Evolutionary conservation across 2,113 vertebrate genomes (phyloP).

Genomic region (Chloropsis hardwickii): DNA sequence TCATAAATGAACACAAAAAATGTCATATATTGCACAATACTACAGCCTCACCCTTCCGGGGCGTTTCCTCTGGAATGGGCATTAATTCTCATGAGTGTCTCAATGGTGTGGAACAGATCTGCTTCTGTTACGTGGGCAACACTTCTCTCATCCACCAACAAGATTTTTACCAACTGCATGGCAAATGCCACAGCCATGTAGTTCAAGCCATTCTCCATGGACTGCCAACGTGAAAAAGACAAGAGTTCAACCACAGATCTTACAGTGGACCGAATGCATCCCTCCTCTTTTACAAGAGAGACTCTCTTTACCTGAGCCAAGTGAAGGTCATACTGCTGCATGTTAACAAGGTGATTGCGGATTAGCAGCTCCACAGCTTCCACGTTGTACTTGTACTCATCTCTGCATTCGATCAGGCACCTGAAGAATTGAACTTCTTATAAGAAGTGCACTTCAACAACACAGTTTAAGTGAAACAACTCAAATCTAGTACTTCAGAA

Average conservation of each 20-base stretch:
- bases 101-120: slow-evolving; percentile 97
- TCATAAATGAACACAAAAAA: background rate
- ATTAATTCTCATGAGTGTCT: slow-evolving; percentile 98
- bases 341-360: slow-evolving; percentile 95
- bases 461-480: background rate
- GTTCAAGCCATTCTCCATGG: slow-evolving; percentile 98
- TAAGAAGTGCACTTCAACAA: background rate
- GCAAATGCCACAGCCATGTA: slow-evolving; percentile 99
- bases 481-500: background rate
- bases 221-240: slow-evolving; percentile 72
- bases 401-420: slow-evolving; percentile 96
- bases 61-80: slow-evolving; percentile 97
- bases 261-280: background rate
- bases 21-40: background rate
- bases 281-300: background rate
- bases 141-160: slow-evolving; percentile 94
- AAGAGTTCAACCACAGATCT: background rate
- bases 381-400: slow-evolving; percentile 98
- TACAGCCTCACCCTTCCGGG: slow-evolving; percentile 88
- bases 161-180: slow-evolving; percentile 97
- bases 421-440: slow-evolving; percentile 63
- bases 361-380: slow-evolving; percentile 97
- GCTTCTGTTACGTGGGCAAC: slow-evolving; percentile 95
- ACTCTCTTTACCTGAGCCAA: slow-evolving; percentile 87
- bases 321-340: slow-evolving; percentile 98